Evolutionary conservation across 2,888 invertebrate genomes (phyloP).

Genomic region (Emmelina monodactyla): DNA sequence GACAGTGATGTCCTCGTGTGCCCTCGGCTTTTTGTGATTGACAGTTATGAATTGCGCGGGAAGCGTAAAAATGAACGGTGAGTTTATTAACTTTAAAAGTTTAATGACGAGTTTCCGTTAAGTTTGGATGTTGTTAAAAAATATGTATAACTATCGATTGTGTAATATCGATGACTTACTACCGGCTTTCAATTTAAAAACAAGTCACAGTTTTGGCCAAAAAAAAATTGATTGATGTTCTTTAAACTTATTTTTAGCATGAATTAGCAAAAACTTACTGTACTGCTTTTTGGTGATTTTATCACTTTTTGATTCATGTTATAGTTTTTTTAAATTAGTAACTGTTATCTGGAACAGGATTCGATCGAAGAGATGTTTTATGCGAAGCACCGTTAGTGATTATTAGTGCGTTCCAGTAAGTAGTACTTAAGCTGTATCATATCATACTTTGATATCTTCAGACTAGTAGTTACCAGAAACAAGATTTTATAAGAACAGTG

Average conservation of each 20-base stretch:
- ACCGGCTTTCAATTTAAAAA: no score
- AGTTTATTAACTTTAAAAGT: conserved; percentile 19
- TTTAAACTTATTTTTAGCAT: no score
- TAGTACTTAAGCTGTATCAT: not conserved
- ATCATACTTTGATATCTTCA: not conserved
- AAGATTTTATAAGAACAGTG: not conserved
- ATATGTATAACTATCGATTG: not conserved
- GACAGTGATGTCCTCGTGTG: conserved; percentile 49
- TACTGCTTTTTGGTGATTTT: no score
- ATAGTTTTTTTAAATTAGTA: no score
- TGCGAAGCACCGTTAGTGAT: conserved; percentile 24
- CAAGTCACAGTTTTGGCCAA: no score
- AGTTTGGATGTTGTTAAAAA: not conserved
- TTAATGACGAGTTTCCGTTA: not conserved
- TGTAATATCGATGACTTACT: no score
- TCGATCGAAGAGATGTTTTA: not conserved
- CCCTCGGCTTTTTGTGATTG: conserved; percentile 22
- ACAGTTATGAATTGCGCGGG: conserved; percentile 28
- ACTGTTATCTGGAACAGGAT: not conserved
- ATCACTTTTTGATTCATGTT: no score
- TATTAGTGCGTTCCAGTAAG: conserved; percentile 19
- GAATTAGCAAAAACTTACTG: no score
- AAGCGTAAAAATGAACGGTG: conserved; percentile 45
- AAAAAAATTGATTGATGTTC: no score
- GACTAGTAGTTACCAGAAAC: not conserved